Evolutionary conservation across 2,888 invertebrate genomes (phyloP), one percentile per base, ranked within the genome.

Genomic region (Adelognathus sp.): DNA sequence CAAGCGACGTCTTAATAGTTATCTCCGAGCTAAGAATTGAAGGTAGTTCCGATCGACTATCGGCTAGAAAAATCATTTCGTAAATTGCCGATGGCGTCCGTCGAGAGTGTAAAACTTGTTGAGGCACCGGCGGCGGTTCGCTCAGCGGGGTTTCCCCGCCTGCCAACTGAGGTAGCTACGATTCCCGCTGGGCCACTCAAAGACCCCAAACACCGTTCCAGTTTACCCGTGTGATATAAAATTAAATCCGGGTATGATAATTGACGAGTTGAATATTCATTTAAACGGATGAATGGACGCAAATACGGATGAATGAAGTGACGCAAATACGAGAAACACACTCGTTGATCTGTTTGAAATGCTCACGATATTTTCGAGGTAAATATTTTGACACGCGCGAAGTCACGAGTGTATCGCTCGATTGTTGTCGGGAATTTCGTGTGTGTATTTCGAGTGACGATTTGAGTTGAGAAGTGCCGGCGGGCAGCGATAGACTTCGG

Each of bases 111-210:
- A 36, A 31, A 78, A 52, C 64, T 70, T 60, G 74, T 60, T 71
- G 64, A 39, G 41, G 52, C 61, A 61, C 36, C 52, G 54, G 39
- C 31, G 41, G 52, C 46, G 69, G 41, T 36, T 81, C 83, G 3
- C n/a, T n/a, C 86, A 82, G 84, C 83, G 76, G 85, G 85, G 76
- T 76, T 73, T 80, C 82, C 82, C 24, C 24, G 81, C 78, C 82
- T 76, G 78, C 80, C 70, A 82, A 82, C 76, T 33, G 79, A 83
- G 83, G 78, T 79, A 82, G 83, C 69, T 80, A 46, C 63, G 70
- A 66, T 79, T 82, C 86, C 87, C 78, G 86, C 85, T 86, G 86
- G 69, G 83, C 79, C 58, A 44, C 81, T 83, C 85, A 82, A 85
- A 84, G 74, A n/a, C 77, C 71, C 69, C 77, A 64, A 80, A 76